Base-by-base conservation (phyloP, 92 coral and sea anemone species). In the Heteractis magnifica region DNA sequence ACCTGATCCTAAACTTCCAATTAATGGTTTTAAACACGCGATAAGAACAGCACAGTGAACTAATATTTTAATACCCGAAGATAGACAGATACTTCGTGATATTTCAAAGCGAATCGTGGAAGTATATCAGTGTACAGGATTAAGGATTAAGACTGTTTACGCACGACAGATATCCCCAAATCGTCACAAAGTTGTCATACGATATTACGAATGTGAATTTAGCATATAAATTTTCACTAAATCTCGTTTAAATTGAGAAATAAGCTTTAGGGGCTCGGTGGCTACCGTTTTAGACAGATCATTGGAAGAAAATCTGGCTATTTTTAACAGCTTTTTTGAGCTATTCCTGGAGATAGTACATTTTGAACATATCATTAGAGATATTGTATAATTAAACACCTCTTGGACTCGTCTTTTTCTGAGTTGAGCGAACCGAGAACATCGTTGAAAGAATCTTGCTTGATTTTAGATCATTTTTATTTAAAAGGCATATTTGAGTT, bases 191-290 rank as follows among this genome's bases (percentile, higher is more conserved):
- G 0, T n/a, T 68, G 73, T 20, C 73, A 68, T 68, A 26, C 73
- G 49, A 68, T 68, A 68, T 68, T 68, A 68, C 41, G 10, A 68
- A 68, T 64, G n/a, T 10, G 71, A 64, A 64, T 64, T 2, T 8
- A 68, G 9, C 48, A 19, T n/a, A 68, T 26, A 4, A 8, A 23
- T 23, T 20, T 68, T 21, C 73, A 68, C 73, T 68, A 68, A 20
- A 68, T 68, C 21, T 68, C 18, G 73, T 68, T 68, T 68, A 68
- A 68, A 68, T 68, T 23, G 73, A 68, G 20, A 68, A 68, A 68
- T n/a, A 68, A 68, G 73, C 73, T 62, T 62, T 62, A 53, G 9
- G 49, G 44, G 44, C 44, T 20, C 20, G 73, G 34, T 65, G 49
- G 73, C 50, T 68, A 8, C 58, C 58, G 58, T 53, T 53, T 12